phyloP scores from a whole-genome alignment of 2,113 vertebrate species.

The Urocynchramus pylzowi region DNA sequence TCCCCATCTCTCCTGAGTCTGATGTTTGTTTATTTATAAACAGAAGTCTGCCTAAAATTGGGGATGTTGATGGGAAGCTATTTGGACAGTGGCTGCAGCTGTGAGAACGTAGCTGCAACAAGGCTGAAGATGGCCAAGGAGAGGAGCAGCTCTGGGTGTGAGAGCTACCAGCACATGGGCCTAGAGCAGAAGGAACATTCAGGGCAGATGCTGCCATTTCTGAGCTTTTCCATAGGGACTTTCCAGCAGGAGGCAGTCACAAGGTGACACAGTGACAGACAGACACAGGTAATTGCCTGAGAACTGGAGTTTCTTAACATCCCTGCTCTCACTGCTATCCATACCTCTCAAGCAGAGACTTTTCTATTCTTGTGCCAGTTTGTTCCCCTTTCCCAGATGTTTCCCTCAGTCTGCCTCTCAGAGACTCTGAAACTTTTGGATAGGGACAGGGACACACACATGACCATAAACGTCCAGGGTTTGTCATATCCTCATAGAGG shows the following conservation, averaged over 20 bases:
- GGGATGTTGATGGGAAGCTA: neutral
- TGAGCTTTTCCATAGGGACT: neutral
- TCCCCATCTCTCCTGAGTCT: neutral
- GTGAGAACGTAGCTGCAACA: neutral
- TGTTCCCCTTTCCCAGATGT: neutral
- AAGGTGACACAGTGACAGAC: neutral
- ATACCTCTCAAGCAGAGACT: neutral
- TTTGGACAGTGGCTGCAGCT: neutral
- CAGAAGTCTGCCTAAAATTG: neutral
- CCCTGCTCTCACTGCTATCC: neutral
- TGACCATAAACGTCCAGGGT: neutral
- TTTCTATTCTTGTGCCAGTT: neutral
- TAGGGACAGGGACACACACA: neutral
- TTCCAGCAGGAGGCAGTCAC: neutral
- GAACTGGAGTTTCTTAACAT: neutral
- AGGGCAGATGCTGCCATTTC: neutral
- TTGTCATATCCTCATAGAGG: neutral
- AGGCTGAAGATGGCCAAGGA: neutral
- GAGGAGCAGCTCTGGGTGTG: neutral
- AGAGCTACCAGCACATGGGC: neutral
- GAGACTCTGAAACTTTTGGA: neutral
- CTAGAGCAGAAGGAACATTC: neutral
- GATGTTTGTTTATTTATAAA: neutral
- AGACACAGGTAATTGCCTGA: neutral
- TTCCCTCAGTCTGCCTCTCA: neutral